Percentiles rank a stretch among this genome's conserved stretches.
Conservation (phyloP, 1,140 invertebrate species). For the Pteromalus puparum region DNA sequence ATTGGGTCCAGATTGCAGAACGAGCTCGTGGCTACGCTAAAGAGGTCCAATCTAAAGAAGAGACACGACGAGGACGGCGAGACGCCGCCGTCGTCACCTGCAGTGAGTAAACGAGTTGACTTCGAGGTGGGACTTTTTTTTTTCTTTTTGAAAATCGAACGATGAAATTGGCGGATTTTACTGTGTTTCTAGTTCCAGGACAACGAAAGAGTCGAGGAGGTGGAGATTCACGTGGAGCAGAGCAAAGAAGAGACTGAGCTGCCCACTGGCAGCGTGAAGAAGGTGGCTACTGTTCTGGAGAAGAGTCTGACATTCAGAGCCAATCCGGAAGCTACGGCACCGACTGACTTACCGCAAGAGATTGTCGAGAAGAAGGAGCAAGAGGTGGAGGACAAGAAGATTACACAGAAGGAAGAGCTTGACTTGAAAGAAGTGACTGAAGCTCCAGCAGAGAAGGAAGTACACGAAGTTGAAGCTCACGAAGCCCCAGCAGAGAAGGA, state of each 20-base stretch:
- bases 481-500: too few relatives aligned
- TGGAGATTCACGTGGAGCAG: not conserved
- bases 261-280: slow-evolving; percentile 27
- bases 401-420: too few relatives aligned
- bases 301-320: not conserved
- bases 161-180: not conserved
- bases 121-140: not conserved
- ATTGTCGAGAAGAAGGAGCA: too few relatives aligned
- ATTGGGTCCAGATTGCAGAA: slow-evolving; percentile 34
- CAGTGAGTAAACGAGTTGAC: not conserved
- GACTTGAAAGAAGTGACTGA: too few relatives aligned
- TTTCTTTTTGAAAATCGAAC: not conserved
- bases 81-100: not conserved
- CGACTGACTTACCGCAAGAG: too few relatives aligned
- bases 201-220: not conserved
- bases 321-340: not conserved
- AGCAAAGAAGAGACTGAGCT: not conserved
- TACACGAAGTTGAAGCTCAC: too few relatives aligned
- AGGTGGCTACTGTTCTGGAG: slow-evolving; percentile 16
- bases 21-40: slow-evolving; percentile 40
- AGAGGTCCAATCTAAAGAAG: slow-evolving; percentile 39
- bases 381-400: too few relatives aligned
- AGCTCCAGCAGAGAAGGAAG: too few relatives aligned
- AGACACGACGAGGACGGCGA: not conserved
- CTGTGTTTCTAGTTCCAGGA: not conserved